phyloP scores from a whole-genome alignment of 64 coral and sea anemone genomes.

The Anthopleura sola region DNA sequence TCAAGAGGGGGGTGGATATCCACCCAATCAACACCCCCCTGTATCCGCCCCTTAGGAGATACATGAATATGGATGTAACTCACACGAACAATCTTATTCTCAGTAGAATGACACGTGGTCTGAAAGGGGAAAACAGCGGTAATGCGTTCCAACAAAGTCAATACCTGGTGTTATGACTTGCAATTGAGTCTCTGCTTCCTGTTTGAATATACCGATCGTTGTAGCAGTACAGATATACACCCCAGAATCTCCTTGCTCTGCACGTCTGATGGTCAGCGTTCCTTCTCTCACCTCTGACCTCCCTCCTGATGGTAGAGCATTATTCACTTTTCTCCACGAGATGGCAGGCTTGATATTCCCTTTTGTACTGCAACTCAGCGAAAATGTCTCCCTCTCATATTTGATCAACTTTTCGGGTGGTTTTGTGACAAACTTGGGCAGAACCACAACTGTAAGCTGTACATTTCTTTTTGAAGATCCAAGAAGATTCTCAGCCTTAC shows the following conservation, averaged over 20 bases:
- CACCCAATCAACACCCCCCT: no score
- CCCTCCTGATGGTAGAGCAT: constrained; percentile 1
- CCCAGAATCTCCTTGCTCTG: constrained; percentile 8
- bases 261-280: constrained; percentile 8
- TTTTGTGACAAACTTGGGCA: background rate
- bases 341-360: background rate
- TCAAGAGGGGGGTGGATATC: no score
- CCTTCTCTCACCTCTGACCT: background rate
- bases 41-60: no score
- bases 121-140: no score
- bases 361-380: background rate
- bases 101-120: no score
- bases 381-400: background rate
- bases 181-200: background rate
- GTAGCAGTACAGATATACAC: constrained; percentile 40
- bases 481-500: background rate
- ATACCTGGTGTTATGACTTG: background rate
- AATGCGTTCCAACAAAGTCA: no score
- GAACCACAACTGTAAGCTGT: background rate
- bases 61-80: no score
- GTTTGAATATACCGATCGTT: constrained; percentile 14
- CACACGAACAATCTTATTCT: no score
- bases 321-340: background rate
- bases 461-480: background rate
- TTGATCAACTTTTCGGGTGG: background rate